Percentiles rank a stretch among this genome's conserved stretches.
Conservation (phyloP, 2,888 invertebrate species). For the Hyalella azteca region DNA sequence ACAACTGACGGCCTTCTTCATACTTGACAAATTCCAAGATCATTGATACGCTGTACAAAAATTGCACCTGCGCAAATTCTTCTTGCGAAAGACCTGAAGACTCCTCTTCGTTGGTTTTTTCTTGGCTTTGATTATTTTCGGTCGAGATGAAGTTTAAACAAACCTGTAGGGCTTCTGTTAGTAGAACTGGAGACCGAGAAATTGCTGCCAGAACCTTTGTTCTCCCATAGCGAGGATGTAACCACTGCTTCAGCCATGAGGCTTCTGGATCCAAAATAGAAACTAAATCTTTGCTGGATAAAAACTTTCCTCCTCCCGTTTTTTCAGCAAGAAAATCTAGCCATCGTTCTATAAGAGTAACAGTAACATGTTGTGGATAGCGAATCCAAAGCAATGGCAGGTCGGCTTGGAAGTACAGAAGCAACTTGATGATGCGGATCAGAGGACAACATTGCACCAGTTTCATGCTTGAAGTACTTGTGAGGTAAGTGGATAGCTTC, state of each 20-base stretch:
- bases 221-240: constrained; percentile 53
- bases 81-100: constrained; percentile 29
- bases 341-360: constrained; percentile 48
- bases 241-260: constrained; percentile 51
- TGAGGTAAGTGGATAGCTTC: constrained; percentile 42
- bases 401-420: constrained; percentile 52
- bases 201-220: constrained; percentile 44
- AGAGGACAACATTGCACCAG: constrained; percentile 42
- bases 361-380: constrained; percentile 53
- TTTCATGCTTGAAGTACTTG: constrained; percentile 29
- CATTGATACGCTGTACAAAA: constrained; percentile 39
- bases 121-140: neutral
- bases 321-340: constrained; percentile 43
- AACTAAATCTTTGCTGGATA: constrained; percentile 46
- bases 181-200: constrained; percentile 43
- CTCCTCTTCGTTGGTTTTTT: neutral
- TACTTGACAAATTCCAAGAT: constrained; percentile 42
- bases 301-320: constrained; percentile 23
- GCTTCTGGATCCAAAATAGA: constrained; percentile 50
- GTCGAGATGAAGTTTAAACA: constrained; percentile 43
- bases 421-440: constrained; percentile 47
- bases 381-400: constrained; percentile 54
- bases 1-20: constrained; percentile 51
- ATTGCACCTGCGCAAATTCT: constrained; percentile 8
- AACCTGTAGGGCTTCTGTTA: constrained; percentile 38